A percentile compares a stretch with the other conserved stretches of the same genome.
phyloP scores from a whole-genome alignment of 2,888 invertebrate genomes.

The Odontomyia ornata region DNA sequence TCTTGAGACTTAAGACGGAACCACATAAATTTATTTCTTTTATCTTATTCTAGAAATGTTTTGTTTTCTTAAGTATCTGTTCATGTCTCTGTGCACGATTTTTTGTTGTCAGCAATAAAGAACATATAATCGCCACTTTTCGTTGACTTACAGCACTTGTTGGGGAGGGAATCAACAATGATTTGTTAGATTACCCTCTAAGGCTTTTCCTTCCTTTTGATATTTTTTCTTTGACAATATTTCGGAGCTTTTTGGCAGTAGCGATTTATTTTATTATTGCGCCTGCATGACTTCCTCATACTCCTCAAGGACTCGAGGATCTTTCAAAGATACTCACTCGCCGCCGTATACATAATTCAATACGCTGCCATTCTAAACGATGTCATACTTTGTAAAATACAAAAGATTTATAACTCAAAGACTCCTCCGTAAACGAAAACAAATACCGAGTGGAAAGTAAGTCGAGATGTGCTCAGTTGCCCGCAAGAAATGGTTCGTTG shows the following conservation, averaged over 20 bases:
- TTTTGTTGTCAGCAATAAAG: background rate
- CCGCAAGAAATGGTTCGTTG: conserved; percentile 13
- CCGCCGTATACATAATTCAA: background rate
- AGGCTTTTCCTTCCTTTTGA: background rate
- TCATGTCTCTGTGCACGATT: too few species aligned
- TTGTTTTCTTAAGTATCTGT: too few species aligned
- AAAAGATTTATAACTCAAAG: background rate
- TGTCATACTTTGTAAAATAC: conserved; percentile 1
- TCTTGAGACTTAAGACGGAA: too few species aligned
- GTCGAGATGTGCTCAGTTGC: background rate
- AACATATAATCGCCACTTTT: background rate
- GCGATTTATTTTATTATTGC: background rate
- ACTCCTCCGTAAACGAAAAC: background rate
- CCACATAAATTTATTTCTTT: too few species aligned
- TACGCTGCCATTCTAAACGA: background rate
- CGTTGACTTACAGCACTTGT: background rate
- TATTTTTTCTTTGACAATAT: too few species aligned
- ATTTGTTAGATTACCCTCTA: background rate
- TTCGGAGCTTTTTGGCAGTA: background rate
- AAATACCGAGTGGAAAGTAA: background rate
- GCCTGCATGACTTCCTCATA: background rate
- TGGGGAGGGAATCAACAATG: background rate
- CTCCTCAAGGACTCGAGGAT: background rate
- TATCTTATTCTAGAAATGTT: too few species aligned
- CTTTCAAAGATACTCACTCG: background rate